Evolutionary conservation across 2,113 vertebrate genomes (phyloP), one percentile per base, ranked within the genome.

Genomic region (Vireo altiloquus): DNA sequence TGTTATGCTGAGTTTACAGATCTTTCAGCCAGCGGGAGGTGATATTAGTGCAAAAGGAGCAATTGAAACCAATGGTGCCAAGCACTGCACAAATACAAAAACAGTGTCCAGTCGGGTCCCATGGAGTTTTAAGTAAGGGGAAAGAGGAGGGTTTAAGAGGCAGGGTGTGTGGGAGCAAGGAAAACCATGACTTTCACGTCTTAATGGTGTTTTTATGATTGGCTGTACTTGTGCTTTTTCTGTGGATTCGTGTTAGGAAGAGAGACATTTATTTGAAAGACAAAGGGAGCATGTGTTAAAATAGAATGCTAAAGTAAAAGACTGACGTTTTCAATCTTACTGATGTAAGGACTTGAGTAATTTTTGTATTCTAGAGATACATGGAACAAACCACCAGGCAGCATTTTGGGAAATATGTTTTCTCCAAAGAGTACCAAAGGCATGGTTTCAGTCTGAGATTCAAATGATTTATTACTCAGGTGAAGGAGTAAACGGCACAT

Each of bases 351-450:
- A 75, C 9, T 71, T 54, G 22, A 12, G 15, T 71, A 63, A 35
- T 30, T 70, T 79, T 39, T 76, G 2, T 15, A 8, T 80, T 70
- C 49, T 71, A n/a, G 13, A 71, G 15, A 42, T 71, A 12, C 4
- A 35, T 19, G 6, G 40, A 66, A n/a, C 10, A 68, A 80, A 76
- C 2, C 6, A 64, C 9, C 23, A 54, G 15, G 7, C 5, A 68
- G 3, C 7, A 2, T 40, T 80, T 64, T 24, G 9, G 30, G 40
- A 68, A 86, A 39, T 1, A 10, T 0, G 0, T 47, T 71, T 89
- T 2, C 16, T 42, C 16, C 22, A 61, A 69, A 53, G 17, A 21
- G 33, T 57, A 60, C n/a, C 3, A 52, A 60, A 68, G 3, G 4
- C 61, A 37, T 49, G 44, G 8, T 37, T 69, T 72, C 30, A 61